phyloP scores from a whole-genome alignment of 2,113 vertebrate species.

The Litocranius walleri region DNA sequence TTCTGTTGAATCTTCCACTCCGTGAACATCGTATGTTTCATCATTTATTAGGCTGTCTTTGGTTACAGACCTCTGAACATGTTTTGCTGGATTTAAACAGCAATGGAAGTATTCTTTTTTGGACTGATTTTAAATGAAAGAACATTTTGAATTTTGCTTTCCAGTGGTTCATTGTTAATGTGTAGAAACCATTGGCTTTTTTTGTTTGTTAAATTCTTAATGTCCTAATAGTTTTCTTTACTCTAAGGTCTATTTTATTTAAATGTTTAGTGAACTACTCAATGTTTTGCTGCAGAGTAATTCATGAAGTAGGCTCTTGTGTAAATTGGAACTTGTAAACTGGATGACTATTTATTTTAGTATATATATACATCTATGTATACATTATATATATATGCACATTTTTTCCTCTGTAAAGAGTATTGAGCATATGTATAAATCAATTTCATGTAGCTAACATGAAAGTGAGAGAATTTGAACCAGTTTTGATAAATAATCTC shows the following conservation, averaged over 20 bases:
- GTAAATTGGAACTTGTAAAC: neutral
- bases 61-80: neutral
- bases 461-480: slow-evolving; percentile 16
- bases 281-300: neutral
- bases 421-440: neutral
- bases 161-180: neutral
- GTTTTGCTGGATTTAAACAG: neutral
- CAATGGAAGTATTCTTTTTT: neutral
- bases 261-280: neutral
- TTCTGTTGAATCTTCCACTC: neutral
- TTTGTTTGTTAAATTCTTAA: neutral
- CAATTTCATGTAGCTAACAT: neutral
- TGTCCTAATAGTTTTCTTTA: neutral
- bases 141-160: neutral
- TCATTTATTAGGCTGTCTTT: neutral
- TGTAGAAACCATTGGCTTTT: neutral
- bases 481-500: slow-evolving; percentile 2
- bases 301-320: neutral
- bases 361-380: neutral
- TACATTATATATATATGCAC: neutral
- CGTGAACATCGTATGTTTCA: neutral
- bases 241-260: slow-evolving; percentile 14
- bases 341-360: neutral
- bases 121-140: neutral
- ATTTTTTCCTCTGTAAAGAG: neutral